phyloP scores from a whole-genome alignment of 2,113 vertebrate genomes.

The Athene cunicularia region DNA sequence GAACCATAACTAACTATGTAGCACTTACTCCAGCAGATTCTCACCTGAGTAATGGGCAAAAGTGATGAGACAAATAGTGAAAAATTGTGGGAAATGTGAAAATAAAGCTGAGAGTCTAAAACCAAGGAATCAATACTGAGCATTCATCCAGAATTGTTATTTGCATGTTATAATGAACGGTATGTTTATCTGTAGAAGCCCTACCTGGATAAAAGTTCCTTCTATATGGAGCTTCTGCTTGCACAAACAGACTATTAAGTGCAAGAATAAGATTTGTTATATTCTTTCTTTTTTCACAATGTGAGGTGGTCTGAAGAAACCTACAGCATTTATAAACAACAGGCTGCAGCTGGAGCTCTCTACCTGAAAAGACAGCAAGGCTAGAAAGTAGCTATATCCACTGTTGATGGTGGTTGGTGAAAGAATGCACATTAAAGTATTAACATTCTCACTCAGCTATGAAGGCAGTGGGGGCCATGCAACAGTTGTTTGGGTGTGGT shows the following conservation, averaged over 20 bases:
- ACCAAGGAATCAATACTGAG: not conserved
- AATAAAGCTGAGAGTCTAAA: not conserved
- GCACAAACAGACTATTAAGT: not conserved
- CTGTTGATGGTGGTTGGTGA: not conserved
- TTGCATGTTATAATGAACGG: not conserved
- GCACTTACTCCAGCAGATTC: not conserved
- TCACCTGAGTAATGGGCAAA: not conserved
- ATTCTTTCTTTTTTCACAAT: not conserved
- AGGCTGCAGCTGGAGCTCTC: not conserved
- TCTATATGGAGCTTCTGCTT: not conserved
- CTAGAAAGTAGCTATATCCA: not conserved
- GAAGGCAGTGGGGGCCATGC: not conserved
- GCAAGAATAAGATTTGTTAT: not conserved
- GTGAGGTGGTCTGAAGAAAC: not conserved
- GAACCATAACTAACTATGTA: not conserved
- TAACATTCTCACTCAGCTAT: not conserved
- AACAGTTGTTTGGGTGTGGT: not conserved
- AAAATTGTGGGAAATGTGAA: not conserved
- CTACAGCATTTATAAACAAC: not conserved
- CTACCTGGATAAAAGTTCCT: not conserved
- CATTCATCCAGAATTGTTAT: not conserved
- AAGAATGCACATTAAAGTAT: not conserved
- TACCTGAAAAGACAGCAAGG: not conserved
- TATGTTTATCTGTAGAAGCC: not conserved
- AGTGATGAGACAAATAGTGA: not conserved